These are phyloP conservation scores for Watersipora subatra DNA, from an alignment of 1,140 invertebrate genomes.

Conservation along the genomic window DNA sequence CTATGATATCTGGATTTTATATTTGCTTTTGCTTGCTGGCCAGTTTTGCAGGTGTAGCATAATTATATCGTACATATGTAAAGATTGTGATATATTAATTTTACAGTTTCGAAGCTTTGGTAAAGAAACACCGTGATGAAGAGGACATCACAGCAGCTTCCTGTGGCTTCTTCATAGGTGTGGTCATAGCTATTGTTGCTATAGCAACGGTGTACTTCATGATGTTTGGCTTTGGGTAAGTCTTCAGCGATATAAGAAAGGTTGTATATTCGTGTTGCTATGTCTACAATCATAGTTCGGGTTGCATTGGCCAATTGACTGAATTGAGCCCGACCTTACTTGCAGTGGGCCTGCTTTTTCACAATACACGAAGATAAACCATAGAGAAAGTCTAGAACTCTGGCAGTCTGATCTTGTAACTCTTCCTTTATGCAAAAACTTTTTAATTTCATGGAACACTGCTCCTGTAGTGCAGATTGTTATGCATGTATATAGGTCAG, in stretches of 20 bases:
- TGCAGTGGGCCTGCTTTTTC: neutral
- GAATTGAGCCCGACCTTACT: too few relatives aligned
- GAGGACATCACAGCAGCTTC: neutral
- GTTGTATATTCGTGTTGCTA: too few relatives aligned
- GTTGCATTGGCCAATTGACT: too few relatives aligned
- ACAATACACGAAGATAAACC: neutral
- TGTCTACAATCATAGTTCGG: too few relatives aligned
- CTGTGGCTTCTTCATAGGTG: neutral
- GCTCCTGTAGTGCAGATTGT: too few relatives aligned
- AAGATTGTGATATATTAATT: neutral
- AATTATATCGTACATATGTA: neutral
- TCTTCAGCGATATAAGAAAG: neutral
- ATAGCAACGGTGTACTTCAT: neutral
- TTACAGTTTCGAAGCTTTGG: neutral
- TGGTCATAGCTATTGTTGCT: neutral
- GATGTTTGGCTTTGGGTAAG: neutral
- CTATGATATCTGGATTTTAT: neutral
- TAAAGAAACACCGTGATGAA: neutral
- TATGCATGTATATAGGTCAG: too few relatives aligned
- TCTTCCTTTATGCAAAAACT: neutral
- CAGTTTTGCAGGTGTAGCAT: neutral
- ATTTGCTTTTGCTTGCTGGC: neutral
- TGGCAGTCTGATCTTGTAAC: neutral
- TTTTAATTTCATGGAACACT: too few relatives aligned
- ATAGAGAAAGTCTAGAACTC: neutral